Percentiles rank a stretch among this genome's conserved stretches.
These are phyloP conservation scores for Pogonomyrmex californicus DNA, from an alignment of 1,140 invertebrate species.

Conservation along the genomic window DNA sequence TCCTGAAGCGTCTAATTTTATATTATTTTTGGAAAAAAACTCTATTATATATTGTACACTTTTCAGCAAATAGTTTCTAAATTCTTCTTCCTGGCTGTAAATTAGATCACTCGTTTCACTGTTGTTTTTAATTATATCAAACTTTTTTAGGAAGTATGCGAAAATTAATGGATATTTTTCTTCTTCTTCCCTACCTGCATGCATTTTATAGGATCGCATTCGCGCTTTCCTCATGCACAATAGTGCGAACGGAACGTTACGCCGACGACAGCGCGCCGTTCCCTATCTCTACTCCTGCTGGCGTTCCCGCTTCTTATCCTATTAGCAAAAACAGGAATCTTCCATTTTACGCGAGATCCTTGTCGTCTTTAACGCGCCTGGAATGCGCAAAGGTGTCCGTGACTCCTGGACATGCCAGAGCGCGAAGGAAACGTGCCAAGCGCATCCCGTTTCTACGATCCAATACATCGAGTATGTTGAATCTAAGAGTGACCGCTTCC, in stretches of 20 bases:
- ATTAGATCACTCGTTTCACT: background rate
- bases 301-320: slow-evolving; percentile 63
- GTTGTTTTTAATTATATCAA: background rate
- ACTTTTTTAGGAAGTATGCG: background rate
- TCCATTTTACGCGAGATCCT: background rate
- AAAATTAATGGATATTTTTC: slow-evolving; percentile 74
- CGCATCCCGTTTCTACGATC: slow-evolving; percentile 36
- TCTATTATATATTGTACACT: background rate
- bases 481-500: background rate
- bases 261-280: slow-evolving; percentile 78
- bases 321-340: slow-evolving; percentile 2
- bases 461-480: slow-evolving; percentile 15
- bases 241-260: slow-evolving; percentile 77
- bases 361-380: slow-evolving; percentile 16
- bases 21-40: background rate
- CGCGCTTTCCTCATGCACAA: slow-evolving; percentile 79
- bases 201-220: slow-evolving; percentile 79
- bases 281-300: slow-evolving; percentile 21
- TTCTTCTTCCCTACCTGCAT: slow-evolving; percentile 75
- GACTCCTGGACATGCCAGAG: background rate
- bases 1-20: background rate
- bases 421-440: slow-evolving; percentile 21
- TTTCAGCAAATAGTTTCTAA: background rate
- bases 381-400: background rate
- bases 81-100: background rate